Percentiles rank a stretch among this genome's conserved stretches.
phyloP scores from a whole-genome alignment of 2,797 vertebrate genomes.

The Gymnopithys bicolor region DNA sequence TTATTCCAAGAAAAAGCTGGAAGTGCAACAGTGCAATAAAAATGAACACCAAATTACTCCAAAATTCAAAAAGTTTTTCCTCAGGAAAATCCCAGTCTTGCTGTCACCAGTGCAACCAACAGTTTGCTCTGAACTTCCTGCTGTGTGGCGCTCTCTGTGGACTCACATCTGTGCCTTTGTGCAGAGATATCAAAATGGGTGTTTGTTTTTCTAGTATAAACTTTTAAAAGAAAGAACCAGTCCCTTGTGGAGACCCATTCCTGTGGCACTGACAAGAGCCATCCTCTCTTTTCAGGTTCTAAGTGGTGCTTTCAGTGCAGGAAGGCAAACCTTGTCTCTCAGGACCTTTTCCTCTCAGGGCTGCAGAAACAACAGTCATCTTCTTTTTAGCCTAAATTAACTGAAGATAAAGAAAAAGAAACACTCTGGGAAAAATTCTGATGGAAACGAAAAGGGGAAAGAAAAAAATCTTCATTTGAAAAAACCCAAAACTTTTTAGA shows the following conservation, averaged over 20 bases:
- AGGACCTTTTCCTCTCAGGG: background rate
- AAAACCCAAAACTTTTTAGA: background rate
- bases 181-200: background rate
- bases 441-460: background rate
- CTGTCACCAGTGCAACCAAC: background rate
- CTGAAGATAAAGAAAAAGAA: background rate
- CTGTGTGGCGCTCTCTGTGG: background rate
- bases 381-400: background rate
- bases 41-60: background rate
- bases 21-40: background rate
- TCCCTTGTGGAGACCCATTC: background rate
- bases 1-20: background rate
- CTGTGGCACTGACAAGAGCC: background rate
- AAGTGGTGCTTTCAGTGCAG: background rate
- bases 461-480: background rate
- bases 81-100: background rate
- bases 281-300: background rate
- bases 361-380: background rate
- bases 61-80: background rate
- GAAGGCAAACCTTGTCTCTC: background rate
- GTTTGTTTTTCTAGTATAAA: background rate
- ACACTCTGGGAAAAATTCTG: background rate
- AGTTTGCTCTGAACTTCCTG: background rate
- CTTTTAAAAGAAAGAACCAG: background rate
- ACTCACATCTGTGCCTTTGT: background rate